Conservation (phyloP, 2,113 vertebrate genomes). For the Rattus rattus region DNA sequence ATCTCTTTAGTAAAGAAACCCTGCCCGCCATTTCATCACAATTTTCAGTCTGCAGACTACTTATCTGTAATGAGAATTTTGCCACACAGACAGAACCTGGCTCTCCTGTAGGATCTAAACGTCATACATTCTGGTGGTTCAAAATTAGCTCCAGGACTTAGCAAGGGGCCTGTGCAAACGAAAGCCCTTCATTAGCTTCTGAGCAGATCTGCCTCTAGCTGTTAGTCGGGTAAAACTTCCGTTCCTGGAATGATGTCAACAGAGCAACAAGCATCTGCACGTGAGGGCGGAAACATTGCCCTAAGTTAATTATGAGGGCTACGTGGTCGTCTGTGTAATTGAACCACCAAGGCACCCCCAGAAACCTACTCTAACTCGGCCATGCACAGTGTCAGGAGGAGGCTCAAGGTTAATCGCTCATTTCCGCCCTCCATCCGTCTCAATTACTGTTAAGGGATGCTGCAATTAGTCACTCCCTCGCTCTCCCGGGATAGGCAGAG, state of each 20-base stretch:
- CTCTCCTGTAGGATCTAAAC: slow-evolving; percentile 19
- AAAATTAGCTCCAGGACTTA: slow-evolving; percentile 11
- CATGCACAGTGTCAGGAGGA: slow-evolving; percentile 17
- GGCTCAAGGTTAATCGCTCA: slow-evolving; percentile 77
- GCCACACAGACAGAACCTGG: neutral
- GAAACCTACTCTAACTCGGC: slow-evolving; percentile 7
- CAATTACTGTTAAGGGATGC: slow-evolving; percentile 78
- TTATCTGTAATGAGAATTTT: slow-evolving; percentile 65
- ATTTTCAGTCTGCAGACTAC: neutral
- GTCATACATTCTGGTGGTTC: no score
- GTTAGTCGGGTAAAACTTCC: slow-evolving; percentile 63
- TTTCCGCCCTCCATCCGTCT: slow-evolving; percentile 81
- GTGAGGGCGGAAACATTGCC: slow-evolving; percentile 55
- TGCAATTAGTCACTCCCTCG: slow-evolving; percentile 77
- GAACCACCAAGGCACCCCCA: slow-evolving; percentile 9
- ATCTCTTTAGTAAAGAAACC: slow-evolving; percentile 31
- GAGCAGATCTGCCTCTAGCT: slow-evolving; percentile 46
- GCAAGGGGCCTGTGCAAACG: neutral
- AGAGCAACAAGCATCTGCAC: slow-evolving; percentile 73
- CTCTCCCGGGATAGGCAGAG: slow-evolving; percentile 68
- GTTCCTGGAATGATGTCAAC: slow-evolving; percentile 76
- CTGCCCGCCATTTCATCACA: slow-evolving; percentile 56
- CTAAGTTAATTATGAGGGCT: slow-evolving; percentile 69
- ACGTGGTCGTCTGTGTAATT: slow-evolving; percentile 31
- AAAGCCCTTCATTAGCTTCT: neutral